Evolutionary conservation across 2,888 invertebrate species (phyloP), one percentile per base, ranked within the genome.

Genomic region (Nomada hirtipes): DNA sequence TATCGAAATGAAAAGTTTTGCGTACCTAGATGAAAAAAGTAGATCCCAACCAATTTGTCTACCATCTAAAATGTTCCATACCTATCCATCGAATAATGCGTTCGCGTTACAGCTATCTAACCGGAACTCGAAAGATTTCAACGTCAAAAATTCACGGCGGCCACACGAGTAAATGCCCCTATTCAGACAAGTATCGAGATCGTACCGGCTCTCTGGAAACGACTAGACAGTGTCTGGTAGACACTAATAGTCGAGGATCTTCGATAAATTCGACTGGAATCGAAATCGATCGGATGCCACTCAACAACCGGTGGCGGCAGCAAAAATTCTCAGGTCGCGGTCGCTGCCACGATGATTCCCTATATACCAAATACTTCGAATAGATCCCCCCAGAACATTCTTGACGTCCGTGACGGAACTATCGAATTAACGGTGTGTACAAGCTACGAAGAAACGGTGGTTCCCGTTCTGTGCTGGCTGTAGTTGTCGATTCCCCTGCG

Each of bases 391-490:
- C 77, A 71, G 82, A 85, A 88, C 85, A 87, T 88, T 88, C 88
- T 88, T 80, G 87, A 82, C 88, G 79, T 88, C 79, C 78, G 77
- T 76, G 85, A 80, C 85, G 80, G 86, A 88, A 79, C 85, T 86
- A 85, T 87, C 85, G 88, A 88, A 88, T 88, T 84, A 88, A 88
- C 80, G 77, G 72, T 80, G 78, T 80, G 83, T 84, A 80, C 69
- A 81, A 72, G 63, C 76, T 42, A 60, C 71, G 71, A 71, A 55
- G 84, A 79, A 76, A 72, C 76, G 75, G 65, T 68, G 76, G 76
- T 77, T 79, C 72, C 67, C 65, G 57, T 26, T 57, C 20, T 23
- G 23, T 44, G 47, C 44, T 52, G 63, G 44, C 23, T 52, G 70
- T 65, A 69, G 82, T 83, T 85, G 72, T 79, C 76, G 74, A 77